Conservation (phyloP, 2,797 vertebrate species). For the Scomberomorus guttatus region DNA sequence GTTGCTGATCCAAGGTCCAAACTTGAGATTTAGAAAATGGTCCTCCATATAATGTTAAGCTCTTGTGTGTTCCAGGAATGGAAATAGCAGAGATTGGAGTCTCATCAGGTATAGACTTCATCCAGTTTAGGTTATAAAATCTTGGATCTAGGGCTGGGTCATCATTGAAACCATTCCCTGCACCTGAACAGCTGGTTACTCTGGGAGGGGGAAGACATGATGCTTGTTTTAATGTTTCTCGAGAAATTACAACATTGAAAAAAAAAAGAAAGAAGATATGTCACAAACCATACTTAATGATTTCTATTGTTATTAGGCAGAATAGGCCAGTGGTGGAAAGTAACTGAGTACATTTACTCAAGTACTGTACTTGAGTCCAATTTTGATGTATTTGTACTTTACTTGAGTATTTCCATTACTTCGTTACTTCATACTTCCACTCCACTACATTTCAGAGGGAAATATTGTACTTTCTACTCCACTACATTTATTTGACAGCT, state of each 20-base stretch:
- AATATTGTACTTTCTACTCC: too few species aligned
- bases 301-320: too few species aligned
- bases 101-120: constrained; percentile 58
- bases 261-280: too few species aligned
- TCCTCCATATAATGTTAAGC: constrained; percentile 58
- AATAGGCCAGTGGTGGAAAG: too few species aligned
- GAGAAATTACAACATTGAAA: not conserved
- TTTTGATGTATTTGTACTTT: too few species aligned
- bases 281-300: too few species aligned
- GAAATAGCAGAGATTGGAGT: constrained; percentile 68
- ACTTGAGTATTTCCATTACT: too few species aligned
- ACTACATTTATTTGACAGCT: too few species aligned
- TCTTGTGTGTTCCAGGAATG: constrained; percentile 74
- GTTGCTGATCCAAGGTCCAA: constrained; percentile 70
- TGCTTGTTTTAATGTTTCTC: not conserved
- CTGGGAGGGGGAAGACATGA: constrained; percentile 40
- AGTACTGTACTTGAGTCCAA: too few species aligned
- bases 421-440: too few species aligned
- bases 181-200: constrained; percentile 31
- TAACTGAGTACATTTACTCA: too few species aligned
- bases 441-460: too few species aligned
- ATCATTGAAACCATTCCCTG: constrained; percentile 58
- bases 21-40: constrained; percentile 57
- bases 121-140: constrained; percentile 65
- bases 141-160: not conserved